Base-by-base conservation (phyloP, 1,140 invertebrate species). In the Mycetomoellerius zeteki region DNA sequence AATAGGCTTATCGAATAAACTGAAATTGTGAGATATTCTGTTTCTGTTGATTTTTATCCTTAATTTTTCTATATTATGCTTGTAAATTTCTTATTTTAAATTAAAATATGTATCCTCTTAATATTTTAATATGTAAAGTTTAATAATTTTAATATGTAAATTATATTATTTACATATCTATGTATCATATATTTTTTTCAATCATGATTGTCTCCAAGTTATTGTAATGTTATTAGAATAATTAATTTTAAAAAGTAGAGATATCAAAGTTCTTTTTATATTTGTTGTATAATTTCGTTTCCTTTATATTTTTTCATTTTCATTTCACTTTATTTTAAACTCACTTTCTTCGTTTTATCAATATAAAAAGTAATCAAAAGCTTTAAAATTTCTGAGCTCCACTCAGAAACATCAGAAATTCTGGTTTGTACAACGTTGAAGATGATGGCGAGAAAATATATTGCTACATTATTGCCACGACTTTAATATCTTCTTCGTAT, bases 371-470 rank as follows among this genome's bases (percentile, higher is more conserved):
- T n/a, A 69, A 71, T 43, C 5, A 27, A 33, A 80, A 33, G 12
- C n/a, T 27, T 54, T 69, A 58, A 67, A 43, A 43, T n/a, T 56
- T 14, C n/a, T n/a, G n/a, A 52, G 16, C 3, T 60, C 8, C 24
- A 43, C 6, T 30, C 10, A 21, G 8, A 72, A 72, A 58, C 16
- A 69, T 5, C 1, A 47, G 4, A 27, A 72, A 60, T 47, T 52
- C n/a, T 2, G 19, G 60, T 60, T 80, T 47, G 16, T 47, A 33
- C 14, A 69, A 54, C 3, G n/a, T 47, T 37, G 24, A 58, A 43
- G 33, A 72, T 60, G 19, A 82, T 43, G 19, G 37, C 24, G 54
- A 72, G 24, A 72, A 72, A 60, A 82, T 82, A 82, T 82, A 82
- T 82, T 10, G 21, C 52, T 71, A 81, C 50, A 47, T 82, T 72